Conservation (phyloP, 2,888 invertebrate genomes). For the Alviniconcha strummeri region DNA sequence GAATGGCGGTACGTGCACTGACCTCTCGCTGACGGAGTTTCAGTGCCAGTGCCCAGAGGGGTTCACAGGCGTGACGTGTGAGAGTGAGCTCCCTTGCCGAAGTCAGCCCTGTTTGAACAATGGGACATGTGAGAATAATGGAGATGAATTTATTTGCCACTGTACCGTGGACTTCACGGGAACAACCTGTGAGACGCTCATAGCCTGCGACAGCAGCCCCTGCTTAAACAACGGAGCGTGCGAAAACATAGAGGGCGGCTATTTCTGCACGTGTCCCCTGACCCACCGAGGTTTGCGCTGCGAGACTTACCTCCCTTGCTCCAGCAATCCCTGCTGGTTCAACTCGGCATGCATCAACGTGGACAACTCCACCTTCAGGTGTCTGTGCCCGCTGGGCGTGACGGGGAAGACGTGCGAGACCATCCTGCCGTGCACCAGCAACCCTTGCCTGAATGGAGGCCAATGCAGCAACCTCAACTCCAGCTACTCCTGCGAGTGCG, state of each 20-base stretch:
- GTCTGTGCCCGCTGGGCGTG: constrained; percentile 37
- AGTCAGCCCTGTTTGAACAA: constrained; percentile 37
- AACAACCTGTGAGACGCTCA: constrained; percentile 23
- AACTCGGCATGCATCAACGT: constrained; percentile 39
- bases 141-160: constrained; percentile 38
- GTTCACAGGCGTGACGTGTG: constrained; percentile 33
- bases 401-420: constrained; percentile 42
- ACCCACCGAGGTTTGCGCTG: constrained; percentile 57
- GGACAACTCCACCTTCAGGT: constrained; percentile 33
- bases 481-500: constrained; percentile 44
- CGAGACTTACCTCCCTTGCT: constrained; percentile 37
- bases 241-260: constrained; percentile 39
- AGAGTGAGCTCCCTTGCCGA: constrained; percentile 32
- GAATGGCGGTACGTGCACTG: constrained; percentile 35
- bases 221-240: constrained; percentile 61
- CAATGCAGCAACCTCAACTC: constrained; percentile 39
- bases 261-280: constrained; percentile 47
- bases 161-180: constrained; percentile 45
- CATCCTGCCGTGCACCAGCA: constrained; percentile 45
- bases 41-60: constrained; percentile 34
- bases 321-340: constrained; percentile 46
- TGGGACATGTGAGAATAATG: constrained; percentile 40
- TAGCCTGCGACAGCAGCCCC: constrained; percentile 48
- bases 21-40: constrained; percentile 31
- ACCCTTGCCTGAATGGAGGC: constrained; percentile 54